Conservation (phyloP, 2,888 invertebrate species). For the Neoscelio sp. region DNA sequence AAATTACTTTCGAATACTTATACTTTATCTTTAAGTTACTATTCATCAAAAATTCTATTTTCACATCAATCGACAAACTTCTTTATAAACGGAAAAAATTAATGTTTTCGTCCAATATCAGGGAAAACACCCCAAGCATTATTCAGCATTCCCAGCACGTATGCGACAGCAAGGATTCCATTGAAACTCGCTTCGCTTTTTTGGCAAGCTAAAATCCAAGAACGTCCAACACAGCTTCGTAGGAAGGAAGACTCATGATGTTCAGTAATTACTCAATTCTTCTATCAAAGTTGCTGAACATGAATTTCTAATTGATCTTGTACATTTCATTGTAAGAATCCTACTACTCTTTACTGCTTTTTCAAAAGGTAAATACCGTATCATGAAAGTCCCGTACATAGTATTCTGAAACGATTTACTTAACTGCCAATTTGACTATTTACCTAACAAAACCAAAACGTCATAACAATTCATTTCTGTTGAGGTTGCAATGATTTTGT, state of each 20-base stretch:
- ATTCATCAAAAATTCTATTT: no score
- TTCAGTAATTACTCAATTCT: constrained; percentile 78
- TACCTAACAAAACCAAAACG: constrained; percentile 28
- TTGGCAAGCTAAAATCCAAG: constrained; percentile 41
- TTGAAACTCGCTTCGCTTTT: constrained; percentile 71
- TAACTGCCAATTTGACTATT: no score
- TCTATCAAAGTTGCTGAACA: constrained; percentile 72
- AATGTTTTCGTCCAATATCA: no score
- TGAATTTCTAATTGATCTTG: constrained; percentile 74
- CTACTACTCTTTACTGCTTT: no score
- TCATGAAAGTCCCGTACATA: no score
- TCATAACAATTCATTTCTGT: constrained; percentile 27
- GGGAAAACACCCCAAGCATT: constrained; percentile 29
- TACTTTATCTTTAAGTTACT: no score
- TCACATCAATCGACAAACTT: no score
- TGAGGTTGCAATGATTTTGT: constrained; percentile 38
- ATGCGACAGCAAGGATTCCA: constrained; percentile 76
- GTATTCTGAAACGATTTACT: no score
- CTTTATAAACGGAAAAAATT: no score
- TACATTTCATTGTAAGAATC: constrained; percentile 66
- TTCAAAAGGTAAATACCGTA: neutral
- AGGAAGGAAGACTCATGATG: constrained; percentile 73
- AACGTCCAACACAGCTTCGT: constrained; percentile 70
- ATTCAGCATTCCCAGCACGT: constrained; percentile 74
- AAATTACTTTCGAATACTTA: no score